These are phyloP conservation scores for Acrobasis repandana DNA, from an alignment of 2,888 invertebrate genomes.

Conservation along the genomic window DNA sequence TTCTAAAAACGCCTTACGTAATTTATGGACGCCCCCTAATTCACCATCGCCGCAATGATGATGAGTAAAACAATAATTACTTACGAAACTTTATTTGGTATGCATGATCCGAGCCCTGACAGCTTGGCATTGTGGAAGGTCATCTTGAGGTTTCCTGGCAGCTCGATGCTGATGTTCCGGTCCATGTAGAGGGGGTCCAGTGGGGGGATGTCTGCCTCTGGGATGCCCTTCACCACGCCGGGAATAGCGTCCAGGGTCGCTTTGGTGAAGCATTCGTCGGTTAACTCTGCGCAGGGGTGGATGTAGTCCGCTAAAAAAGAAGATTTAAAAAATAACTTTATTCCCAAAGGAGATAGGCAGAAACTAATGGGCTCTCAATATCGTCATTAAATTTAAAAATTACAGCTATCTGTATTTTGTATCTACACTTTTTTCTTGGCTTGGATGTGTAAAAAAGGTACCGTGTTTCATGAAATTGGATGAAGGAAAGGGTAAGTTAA, in stretches of 20 bases:
- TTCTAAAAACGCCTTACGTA: no score
- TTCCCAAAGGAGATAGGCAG: neutral
- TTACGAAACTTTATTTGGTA: constrained; percentile 76
- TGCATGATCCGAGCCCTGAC: constrained; percentile 63
- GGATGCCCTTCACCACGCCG: constrained; percentile 71
- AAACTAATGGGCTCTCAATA: no score
- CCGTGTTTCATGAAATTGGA: no score
- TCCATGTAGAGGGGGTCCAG: constrained; percentile 68
- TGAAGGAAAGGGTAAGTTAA: no score
- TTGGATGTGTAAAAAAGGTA: no score
- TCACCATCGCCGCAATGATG: no score
- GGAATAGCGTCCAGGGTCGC: constrained; percentile 72
- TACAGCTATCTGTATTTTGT: no score
- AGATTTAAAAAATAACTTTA: neutral
- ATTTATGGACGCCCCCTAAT: no score
- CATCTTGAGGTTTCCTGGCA: constrained; percentile 73
- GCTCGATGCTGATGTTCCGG: constrained; percentile 67
- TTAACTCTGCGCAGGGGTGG: constrained; percentile 67
- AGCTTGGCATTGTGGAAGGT: constrained; percentile 74
- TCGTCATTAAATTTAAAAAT: no score
- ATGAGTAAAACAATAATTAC: constrained; percentile 43
- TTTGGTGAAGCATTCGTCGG: constrained; percentile 74
- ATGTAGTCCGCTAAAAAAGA: constrained; percentile 67
- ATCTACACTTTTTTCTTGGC: no score
- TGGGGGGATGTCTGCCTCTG: constrained; percentile 68